Evolutionary conservation across 1,140 invertebrate genomes (phyloP).

Genomic region (Drosophila jambulina): DNA sequence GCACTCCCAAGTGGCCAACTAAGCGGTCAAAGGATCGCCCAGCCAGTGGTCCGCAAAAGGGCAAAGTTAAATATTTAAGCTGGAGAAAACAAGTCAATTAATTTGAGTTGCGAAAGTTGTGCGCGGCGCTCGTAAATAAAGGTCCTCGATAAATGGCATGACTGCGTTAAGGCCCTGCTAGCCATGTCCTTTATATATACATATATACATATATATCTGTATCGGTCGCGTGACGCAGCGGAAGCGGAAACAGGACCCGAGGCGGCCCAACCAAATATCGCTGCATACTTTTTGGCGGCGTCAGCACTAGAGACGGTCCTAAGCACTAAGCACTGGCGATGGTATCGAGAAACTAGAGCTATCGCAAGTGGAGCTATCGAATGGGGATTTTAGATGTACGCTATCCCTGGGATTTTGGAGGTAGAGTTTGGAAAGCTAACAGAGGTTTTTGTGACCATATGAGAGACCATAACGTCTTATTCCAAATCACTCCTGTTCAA

Average conservation of each 20-base stretch:
- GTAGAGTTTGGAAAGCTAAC: neutral
- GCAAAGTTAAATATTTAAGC: constrained; percentile 82
- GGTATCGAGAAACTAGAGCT: neutral
- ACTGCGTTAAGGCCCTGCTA: constrained; percentile 15
- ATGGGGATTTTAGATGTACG: neutral
- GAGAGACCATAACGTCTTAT: no score
- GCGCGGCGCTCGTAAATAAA: constrained; percentile 33
- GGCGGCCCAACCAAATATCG: constrained; percentile 38
- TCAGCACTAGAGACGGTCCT: constrained; percentile 33
- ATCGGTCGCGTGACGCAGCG: constrained; percentile 53
- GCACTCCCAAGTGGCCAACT: constrained; percentile 78
- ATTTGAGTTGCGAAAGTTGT: constrained; percentile 59
- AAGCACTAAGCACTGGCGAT: neutral
- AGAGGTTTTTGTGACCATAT: no score
- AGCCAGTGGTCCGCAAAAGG: constrained; percentile 60
- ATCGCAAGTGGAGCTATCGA: neutral
- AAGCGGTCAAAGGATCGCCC: constrained; percentile 73
- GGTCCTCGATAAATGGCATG: constrained; percentile 31
- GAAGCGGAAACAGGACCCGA: constrained; percentile 11
- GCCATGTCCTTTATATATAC: constrained; percentile 39
- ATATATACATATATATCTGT: constrained; percentile 30
- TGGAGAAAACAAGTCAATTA: constrained; percentile 83
- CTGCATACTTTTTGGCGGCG: constrained; percentile 46
- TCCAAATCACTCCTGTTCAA: neutral
- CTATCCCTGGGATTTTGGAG: neutral